Conservation (phyloP, 2,797 vertebrate species). For the Gila robusta region DNA sequence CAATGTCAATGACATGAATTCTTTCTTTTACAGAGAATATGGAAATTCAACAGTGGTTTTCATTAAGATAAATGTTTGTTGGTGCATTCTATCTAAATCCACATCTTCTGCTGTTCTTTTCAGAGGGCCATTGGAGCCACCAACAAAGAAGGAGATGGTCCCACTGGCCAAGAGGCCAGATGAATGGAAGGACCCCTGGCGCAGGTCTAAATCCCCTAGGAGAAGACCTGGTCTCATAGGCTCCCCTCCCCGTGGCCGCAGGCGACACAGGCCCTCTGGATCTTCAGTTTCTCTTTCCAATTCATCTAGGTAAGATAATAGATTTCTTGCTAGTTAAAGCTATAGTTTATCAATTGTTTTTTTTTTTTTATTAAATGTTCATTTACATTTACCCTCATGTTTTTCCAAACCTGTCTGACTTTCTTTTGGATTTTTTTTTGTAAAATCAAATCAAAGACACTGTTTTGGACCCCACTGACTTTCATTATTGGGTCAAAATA, state of each 20-base stretch:
- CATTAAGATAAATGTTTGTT: neutral
- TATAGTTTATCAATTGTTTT: no score
- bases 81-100: neutral
- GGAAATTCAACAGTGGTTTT: constrained; percentile 4
- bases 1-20: neutral
- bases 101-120: constrained; percentile 24
- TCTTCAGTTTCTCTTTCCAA: constrained; percentile 93
- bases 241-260: constrained; percentile 88
- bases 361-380: neutral
- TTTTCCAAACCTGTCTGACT: neutral
- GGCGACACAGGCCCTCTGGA: constrained; percentile 89
- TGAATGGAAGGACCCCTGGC: constrained; percentile 98
- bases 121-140: constrained; percentile 89
- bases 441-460: neutral
- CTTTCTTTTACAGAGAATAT: constrained; percentile 1
- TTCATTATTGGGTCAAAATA: neutral
- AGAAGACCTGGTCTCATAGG: constrained; percentile 84
- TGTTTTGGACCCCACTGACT: neutral
- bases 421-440: neutral
- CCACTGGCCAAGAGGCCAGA: constrained; percentile 89
- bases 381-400: neutral
- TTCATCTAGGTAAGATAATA: constrained; percentile 86
- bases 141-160: constrained; percentile 74
- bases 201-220: constrained; percentile 95
- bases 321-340: neutral